Conservation (phyloP, 2,888 invertebrate genomes). For the Thecocarcelia acutangulata region DNA sequence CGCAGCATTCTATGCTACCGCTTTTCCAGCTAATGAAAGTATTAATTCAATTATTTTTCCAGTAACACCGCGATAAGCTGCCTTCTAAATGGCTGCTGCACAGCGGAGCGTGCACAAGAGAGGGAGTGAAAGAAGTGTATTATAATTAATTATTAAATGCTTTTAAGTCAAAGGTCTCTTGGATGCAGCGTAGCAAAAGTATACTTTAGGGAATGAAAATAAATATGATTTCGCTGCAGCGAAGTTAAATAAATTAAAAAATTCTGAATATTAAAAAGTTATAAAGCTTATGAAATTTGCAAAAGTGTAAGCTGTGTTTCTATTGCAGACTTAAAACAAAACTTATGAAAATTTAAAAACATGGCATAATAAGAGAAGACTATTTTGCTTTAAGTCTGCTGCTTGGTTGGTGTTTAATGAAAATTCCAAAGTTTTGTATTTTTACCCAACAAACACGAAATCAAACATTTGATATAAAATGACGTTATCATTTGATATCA, state of each 20-base stretch:
- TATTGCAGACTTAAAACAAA: no score
- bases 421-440: no score
- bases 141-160: conserved; percentile 57
- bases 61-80: neutral
- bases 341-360: no score
- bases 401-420: no score
- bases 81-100: neutral
- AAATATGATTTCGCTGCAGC: neutral
- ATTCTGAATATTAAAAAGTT: neutral
- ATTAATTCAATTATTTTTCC: conserved; percentile 33
- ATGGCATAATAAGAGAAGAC: no score
- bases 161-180: conserved; percentile 26
- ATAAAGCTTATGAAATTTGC: no score
- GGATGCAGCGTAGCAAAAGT: neutral
- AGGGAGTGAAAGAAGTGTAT: conserved; percentile 1
- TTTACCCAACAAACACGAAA: no score
- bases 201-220: conserved; percentile 26
- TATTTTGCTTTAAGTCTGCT: no score
- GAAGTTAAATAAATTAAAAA: neutral
- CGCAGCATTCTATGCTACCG: neutral
- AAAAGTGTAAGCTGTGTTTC: no score
- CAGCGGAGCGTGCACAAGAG: no score
- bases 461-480: no score
- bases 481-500: no score
- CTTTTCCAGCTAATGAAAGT: conserved; percentile 5